Evolutionary conservation across 2,797 vertebrate species (phyloP).

Genomic region (Argyrosomus regius): DNA sequence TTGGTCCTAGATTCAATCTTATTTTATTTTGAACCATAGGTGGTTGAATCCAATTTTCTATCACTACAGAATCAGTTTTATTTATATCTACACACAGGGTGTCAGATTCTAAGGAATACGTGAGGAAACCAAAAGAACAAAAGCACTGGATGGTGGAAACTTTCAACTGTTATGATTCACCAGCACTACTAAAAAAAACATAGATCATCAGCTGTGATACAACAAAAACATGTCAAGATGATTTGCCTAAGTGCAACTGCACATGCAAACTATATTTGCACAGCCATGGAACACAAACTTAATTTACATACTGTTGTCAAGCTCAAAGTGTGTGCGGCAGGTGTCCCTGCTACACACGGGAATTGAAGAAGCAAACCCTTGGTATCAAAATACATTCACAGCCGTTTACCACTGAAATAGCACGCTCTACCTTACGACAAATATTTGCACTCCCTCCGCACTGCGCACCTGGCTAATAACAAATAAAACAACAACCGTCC

Average conservation of each 20-base stretch:
- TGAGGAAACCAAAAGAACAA: not conserved
- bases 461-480: conserved; percentile 14
- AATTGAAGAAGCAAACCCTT: conserved; percentile 4
- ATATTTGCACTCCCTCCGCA: not conserved
- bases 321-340: not conserved
- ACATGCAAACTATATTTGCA: conserved; percentile 32
- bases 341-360: not conserved
- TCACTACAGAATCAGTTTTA: not conserved
- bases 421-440: not conserved
- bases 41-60: not conserved
- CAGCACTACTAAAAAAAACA: not conserved
- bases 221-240: not conserved
- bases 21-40: not conserved
- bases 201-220: not conserved
- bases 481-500: conserved; percentile 4
- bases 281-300: not conserved
- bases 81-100: not conserved
- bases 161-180: not conserved
- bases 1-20: not conserved
- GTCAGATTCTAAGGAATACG: conserved; percentile 9
- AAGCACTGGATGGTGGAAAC: not conserved
- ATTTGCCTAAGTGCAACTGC: conserved; percentile 20
- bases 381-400: conserved; percentile 47
- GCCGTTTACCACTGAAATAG: not conserved
- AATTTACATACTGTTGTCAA: conserved; percentile 16